Evolutionary conservation across 1,140 invertebrate genomes (phyloP).

Genomic region (Tachypleus tridentatus): DNA sequence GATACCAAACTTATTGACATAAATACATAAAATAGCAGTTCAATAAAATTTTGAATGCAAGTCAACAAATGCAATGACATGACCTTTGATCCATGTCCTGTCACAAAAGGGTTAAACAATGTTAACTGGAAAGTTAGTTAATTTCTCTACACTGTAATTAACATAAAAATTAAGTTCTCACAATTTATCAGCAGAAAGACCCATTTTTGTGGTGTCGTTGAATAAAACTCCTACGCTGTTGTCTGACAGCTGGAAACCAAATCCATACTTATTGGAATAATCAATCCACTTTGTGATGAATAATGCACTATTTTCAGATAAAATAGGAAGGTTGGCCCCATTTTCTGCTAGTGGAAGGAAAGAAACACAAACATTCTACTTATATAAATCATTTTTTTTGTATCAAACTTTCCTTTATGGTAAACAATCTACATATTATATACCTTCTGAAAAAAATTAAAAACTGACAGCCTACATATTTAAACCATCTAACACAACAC

Average conservation of each 20-base stretch:
- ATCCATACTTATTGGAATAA: conserved; percentile 96
- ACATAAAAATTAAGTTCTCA: conserved; percentile 37
- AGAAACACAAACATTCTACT: not conserved
- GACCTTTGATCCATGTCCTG: no score
- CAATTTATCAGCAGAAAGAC: conserved; percentile 73
- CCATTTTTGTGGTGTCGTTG: conserved; percentile 85
- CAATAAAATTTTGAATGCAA: no score
- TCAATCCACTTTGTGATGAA: conserved; percentile 91
- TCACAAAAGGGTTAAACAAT: not conserved
- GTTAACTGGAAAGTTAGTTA: not conserved
- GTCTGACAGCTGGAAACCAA: conserved; percentile 93
- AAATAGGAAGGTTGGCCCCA: conserved; percentile 10
- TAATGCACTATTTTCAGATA: conserved; percentile 30
- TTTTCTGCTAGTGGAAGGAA: not conserved
- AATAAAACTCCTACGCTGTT: conserved; percentile 91
- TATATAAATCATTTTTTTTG: not conserved
- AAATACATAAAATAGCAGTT: no score
- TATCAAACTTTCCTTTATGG: no score
- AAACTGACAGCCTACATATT: no score
- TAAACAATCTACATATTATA: no score
- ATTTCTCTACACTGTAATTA: conserved; percentile 4
- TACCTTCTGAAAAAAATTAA: no score
- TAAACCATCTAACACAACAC: no score
- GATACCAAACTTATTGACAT: no score
- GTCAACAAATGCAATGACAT: no score